A percentile compares a stretch with the other conserved stretches of the same genome.
Evolutionary conservation across 1,140 invertebrate species (phyloP).

Genomic region (Philopotamus ludificatus): DNA sequence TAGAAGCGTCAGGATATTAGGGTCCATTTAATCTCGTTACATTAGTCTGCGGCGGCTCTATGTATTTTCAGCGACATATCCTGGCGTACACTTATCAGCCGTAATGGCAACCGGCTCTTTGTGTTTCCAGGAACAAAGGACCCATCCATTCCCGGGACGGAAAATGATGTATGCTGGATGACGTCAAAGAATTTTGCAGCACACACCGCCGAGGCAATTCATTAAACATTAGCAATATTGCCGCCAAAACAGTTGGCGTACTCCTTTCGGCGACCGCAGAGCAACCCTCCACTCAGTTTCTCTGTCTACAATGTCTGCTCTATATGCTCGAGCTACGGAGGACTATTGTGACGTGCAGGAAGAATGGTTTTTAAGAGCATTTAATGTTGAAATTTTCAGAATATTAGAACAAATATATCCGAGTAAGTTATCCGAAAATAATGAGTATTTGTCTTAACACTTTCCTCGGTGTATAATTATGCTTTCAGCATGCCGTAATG

Average conservation of each 20-base stretch:
- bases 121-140: constrained; percentile 20
- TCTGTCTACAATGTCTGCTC: too few species aligned
- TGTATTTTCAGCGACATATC: constrained; percentile 20
- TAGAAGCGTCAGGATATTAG: background rate
- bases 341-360: too few species aligned
- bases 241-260: background rate
- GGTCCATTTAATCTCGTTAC: constrained; percentile 20
- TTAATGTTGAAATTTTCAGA: too few species aligned
- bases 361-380: too few species aligned
- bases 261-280: background rate
- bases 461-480: too few species aligned
- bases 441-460: too few species aligned
- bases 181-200: constrained; percentile 23
- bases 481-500: too few species aligned
- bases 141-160: background rate
- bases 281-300: background rate
- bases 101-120: constrained; percentile 16
- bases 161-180: constrained; percentile 24
- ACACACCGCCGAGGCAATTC: constrained; percentile 14
- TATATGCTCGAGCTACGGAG: too few species aligned
- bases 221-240: constrained; percentile 28
- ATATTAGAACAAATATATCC: too few species aligned
- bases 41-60: constrained; percentile 3
- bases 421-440: too few species aligned
- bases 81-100: constrained; percentile 25